Evolutionary conservation across 2,113 vertebrate genomes (phyloP), one percentile per base, ranked within the genome.

Genomic region (Australoheros scitulus): DNA sequence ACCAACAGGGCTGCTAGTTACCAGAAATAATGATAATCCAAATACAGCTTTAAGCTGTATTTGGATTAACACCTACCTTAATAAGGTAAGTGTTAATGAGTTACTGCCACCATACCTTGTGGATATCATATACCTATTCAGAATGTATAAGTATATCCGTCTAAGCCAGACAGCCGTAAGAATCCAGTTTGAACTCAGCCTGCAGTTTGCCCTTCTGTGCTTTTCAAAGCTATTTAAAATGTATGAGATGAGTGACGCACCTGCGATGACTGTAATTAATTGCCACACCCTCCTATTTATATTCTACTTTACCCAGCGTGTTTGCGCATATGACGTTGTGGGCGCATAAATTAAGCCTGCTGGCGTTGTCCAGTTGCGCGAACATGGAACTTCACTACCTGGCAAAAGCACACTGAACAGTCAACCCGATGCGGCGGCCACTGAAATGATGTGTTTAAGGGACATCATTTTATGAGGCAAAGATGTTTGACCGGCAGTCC

Each of bases 141-240:
- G 43, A 22, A 70, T 20, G 26, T 52, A 18, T 52, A 47, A 72
- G n/a, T 52, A 52, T 72, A 55, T 72, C 26, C 52, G 11, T 52
- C 68, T 32, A 29, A 32, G 47, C 26, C 24, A 52, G 24, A 72
- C 68, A 52, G 17, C 10, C 13, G 34, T 15, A 70, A 43, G 36
- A 64, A 38, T 61, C 24, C n/a, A 18, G 11, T 6, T 58, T 43
- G 50, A 32, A 8, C 70, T 59, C 32, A 59, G 56, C 74, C 70
- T 76, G 50, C 24, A 38, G 3, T 29, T 24, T 41, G 8, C 24
- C 41, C 36, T 55, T 65, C 34, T 74, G 34, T 65, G 41, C 47
- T 77, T 86, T 81, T 18, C 50, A 36, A 64, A 65, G 29, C 58
- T 24, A 34, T 79, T 88, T 83, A 77, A 52, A 72, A 88, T 83